Percentiles rank a stretch among this genome's conserved stretches.
These are phyloP conservation scores for Stercorarius parasiticus DNA, from an alignment of 2,113 vertebrate species.

Conservation along the genomic window DNA sequence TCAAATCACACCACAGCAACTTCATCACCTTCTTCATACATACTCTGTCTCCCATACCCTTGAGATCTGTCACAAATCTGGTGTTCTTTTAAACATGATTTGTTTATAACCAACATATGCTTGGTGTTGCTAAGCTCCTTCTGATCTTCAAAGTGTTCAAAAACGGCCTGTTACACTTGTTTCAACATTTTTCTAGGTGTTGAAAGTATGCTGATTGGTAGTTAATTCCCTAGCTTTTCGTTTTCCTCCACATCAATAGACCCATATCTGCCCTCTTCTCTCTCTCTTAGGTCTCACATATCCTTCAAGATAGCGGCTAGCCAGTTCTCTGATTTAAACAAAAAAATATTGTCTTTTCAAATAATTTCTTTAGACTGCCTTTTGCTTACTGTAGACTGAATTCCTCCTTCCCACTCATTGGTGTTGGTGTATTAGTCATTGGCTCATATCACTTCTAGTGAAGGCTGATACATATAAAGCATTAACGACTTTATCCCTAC, in stretches of 20 bases:
- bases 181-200: background rate
- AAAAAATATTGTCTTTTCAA: background rate
- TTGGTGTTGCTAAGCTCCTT: background rate
- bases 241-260: background rate
- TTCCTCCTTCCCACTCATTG: background rate
- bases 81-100: background rate
- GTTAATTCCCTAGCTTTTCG: background rate
- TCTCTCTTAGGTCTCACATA: background rate
- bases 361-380: background rate
- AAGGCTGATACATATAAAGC: background rate
- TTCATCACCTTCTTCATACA: rapidly evolving
- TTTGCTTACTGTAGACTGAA: background rate
- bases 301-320: background rate
- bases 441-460: background rate
- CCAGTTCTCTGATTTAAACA: background rate
- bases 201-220: background rate
- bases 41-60: background rate
- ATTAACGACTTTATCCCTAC: background rate
- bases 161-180: background rate
- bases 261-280: background rate
- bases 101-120: background rate
- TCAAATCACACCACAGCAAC: background rate
- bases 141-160: background rate
- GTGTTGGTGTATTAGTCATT: background rate
- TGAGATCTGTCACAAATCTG: background rate